phyloP scores from a whole-genome alignment of 2,797 vertebrate genomes.

The Etheostoma perlongum region DNA sequence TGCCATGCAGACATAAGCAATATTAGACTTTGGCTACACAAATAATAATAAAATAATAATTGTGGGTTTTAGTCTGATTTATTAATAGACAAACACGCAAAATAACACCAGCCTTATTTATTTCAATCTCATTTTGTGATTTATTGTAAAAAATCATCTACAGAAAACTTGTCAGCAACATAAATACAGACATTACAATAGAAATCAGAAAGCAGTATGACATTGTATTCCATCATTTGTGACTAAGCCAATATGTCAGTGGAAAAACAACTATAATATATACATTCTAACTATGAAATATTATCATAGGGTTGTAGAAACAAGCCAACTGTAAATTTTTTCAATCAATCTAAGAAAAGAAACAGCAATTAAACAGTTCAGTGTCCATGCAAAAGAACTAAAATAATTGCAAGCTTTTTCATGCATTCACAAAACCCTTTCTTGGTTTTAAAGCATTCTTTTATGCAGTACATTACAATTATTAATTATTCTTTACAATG shows the following conservation, averaged over 20 bases:
- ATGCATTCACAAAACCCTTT: not conserved
- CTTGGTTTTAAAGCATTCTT: not conserved
- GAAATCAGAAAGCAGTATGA: not conserved
- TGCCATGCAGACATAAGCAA: not conserved
- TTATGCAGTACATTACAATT: not conserved
- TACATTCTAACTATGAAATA: not conserved
- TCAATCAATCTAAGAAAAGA: not conserved
- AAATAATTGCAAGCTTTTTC: not conserved
- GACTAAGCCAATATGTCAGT: not conserved
- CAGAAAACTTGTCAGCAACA: not conserved
- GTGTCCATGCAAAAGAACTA: not conserved
- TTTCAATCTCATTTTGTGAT: not conserved
- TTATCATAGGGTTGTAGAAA: not conserved
- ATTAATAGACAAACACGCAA: not conserved
- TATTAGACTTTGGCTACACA: not conserved
- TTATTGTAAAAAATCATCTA: not conserved
- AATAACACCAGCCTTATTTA: not conserved
- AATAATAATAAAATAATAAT: too few relatives aligned
- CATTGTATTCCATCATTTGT: not conserved
- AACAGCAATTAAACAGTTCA: not conserved
- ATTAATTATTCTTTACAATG: conserved; percentile 47
- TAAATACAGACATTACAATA: not conserved
- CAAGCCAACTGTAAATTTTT: not conserved
- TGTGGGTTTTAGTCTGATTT: not conserved
- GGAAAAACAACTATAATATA: not conserved